These are phyloP conservation scores for Acanthopagrus latus DNA, from an alignment of 2,797 vertebrate genomes.

Conservation along the genomic window DNA sequence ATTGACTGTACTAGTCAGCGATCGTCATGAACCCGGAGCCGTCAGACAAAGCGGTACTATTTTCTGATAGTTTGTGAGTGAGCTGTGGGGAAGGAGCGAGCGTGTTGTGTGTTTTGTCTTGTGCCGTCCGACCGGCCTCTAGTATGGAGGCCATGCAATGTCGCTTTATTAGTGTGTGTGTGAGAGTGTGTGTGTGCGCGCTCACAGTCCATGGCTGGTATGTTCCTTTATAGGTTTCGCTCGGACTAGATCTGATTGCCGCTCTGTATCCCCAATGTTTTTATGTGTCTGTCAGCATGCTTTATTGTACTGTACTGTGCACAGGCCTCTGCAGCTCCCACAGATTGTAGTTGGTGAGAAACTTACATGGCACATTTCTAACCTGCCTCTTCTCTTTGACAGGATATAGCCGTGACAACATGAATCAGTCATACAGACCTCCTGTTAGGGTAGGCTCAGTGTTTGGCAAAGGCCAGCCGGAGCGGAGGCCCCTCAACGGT, in stretches of 20 bases:
- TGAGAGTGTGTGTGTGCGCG: constrained; percentile 32
- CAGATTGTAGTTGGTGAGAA: neutral
- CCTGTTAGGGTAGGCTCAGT: constrained; percentile 89
- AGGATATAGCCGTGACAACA: constrained; percentile 94
- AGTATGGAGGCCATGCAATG: constrained; percentile 79
- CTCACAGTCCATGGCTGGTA: constrained; percentile 21
- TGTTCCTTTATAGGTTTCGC: constrained; percentile 36
- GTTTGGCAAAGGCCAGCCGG: constrained; percentile 87
- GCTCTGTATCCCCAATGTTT: constrained; percentile 45
- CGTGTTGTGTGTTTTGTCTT: constrained; percentile 68
- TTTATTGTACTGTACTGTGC: constrained; percentile 5
- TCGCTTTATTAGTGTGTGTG: constrained; percentile 61
- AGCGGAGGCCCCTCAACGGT: constrained; percentile 87
- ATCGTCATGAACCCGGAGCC: constrained; percentile 65
- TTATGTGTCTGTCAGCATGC: neutral
- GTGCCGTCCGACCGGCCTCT: constrained; percentile 72
- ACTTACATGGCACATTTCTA: constrained; percentile 40
- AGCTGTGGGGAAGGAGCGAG: constrained; percentile 31
- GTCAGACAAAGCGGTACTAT: constrained; percentile 55
- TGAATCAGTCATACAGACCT: constrained; percentile 96
- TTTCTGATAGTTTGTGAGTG: constrained; percentile 61
- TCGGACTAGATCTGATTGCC: constrained; percentile 20
- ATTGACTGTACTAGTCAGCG: constrained; percentile 53
- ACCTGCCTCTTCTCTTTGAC: constrained; percentile 59
- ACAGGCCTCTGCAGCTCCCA: neutral